phyloP scores from a whole-genome alignment of 23 tunicate genomes.

The Trididemnum miniatum region DNA sequence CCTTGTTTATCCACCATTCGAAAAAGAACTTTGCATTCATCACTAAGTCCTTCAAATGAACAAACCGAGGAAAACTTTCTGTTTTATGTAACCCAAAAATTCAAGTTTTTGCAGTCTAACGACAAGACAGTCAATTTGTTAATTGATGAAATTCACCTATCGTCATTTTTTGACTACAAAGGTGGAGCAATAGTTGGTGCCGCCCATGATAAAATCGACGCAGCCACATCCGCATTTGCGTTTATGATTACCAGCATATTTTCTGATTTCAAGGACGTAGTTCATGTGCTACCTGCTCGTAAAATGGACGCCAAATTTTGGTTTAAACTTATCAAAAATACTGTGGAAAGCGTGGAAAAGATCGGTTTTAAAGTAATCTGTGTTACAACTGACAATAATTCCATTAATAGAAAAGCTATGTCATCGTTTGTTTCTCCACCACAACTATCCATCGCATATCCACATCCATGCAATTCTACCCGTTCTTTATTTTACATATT shows the following conservation, averaged over 20 bases:
- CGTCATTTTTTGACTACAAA: not conserved
- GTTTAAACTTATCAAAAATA: constrained; percentile 4
- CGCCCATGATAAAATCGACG: not conserved
- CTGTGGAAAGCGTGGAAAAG: constrained; percentile 1
- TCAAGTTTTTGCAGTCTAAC: not conserved
- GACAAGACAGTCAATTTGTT: constrained; percentile 4
- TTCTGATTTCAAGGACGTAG: not conserved
- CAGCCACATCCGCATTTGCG: constrained; percentile 2
- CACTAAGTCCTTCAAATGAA: constrained; percentile 3
- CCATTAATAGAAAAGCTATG: constrained; percentile 3
- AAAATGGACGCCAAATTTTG: not conserved
- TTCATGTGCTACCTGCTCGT: constrained; percentile 1
- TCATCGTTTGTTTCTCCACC: no score
- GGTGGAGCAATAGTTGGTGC: no score
- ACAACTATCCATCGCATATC: no score
- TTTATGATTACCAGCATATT: constrained; percentile 10
- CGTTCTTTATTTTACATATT: no score
- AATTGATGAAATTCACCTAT: constrained; percentile 10
- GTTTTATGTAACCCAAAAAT: constrained; percentile 2
- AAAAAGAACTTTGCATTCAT: not conserved
- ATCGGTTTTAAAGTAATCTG: not conserved
- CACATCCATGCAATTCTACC: no score
- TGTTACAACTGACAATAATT: not conserved
- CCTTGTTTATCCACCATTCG: not conserved
- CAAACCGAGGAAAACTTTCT: not conserved